phyloP scores from a whole-genome alignment of 2,888 invertebrate species.

The Emmelina monodactyla region DNA sequence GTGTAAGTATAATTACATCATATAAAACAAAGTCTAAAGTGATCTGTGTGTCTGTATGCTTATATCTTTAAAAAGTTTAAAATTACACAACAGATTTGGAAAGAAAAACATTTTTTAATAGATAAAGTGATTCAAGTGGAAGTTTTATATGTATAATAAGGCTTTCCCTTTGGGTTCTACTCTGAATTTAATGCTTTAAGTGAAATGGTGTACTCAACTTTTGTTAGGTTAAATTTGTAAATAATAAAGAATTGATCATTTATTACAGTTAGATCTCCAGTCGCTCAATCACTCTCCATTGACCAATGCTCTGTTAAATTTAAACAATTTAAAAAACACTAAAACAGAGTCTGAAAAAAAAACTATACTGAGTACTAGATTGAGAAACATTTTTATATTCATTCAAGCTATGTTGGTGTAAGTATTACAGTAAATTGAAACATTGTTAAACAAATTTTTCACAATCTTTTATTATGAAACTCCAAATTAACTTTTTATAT shows the following conservation, averaged over 20 bases:
- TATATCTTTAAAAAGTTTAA: neutral
- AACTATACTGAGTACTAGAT: slow-evolving; percentile 23
- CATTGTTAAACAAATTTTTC: slow-evolving; percentile 1
- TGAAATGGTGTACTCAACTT: neutral
- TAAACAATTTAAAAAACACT: slow-evolving; percentile 20
- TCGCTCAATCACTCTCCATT: slow-evolving; percentile 20
- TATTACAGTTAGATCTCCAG: neutral
- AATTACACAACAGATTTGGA: neutral
- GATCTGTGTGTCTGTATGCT: slow-evolving; percentile 2
- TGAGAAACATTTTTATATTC: slow-evolving; percentile 43
- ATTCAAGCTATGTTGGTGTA: slow-evolving; percentile 57
- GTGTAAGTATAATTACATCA: too few relatives aligned
- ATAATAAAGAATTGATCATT: neutral
- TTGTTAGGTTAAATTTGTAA: neutral
- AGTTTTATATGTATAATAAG: too few relatives aligned
- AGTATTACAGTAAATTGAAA: slow-evolving; percentile 22
- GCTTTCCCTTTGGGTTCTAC: too few relatives aligned
- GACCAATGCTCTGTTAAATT: slow-evolving; percentile 21
- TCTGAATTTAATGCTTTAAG: too few relatives aligned
- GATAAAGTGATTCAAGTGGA: too few relatives aligned
- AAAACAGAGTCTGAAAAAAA: slow-evolving; percentile 21
- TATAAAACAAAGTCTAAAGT: slow-evolving; percentile 19
- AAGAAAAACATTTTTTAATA: too few relatives aligned
- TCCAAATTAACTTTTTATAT: neutral
- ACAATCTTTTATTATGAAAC: slow-evolving; percentile 1